phyloP scores from a whole-genome alignment of 2,888 invertebrate genomes.

The Nomada ruficornis region DNA sequence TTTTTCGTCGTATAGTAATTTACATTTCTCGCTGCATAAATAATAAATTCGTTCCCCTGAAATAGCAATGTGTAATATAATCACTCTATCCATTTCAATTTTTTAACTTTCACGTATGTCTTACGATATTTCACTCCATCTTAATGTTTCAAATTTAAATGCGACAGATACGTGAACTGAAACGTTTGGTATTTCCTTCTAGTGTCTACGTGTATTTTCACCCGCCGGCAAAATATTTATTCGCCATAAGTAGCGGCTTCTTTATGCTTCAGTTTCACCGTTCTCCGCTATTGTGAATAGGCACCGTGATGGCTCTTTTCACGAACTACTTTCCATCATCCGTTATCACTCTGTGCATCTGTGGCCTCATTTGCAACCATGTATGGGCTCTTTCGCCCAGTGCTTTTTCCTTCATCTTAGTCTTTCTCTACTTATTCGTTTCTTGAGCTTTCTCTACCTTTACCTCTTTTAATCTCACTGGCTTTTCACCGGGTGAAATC shows the following conservation, averaged over 20 bases:
- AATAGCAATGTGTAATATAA: too few relatives aligned
- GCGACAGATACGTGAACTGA: background rate
- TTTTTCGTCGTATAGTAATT: too few relatives aligned
- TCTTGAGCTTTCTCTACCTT: conserved; percentile 53
- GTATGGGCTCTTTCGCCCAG: conserved; percentile 70
- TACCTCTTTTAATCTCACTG: conserved; percentile 49
- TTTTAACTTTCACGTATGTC: too few relatives aligned
- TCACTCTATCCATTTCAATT: too few relatives aligned
- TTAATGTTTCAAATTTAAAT: background rate
- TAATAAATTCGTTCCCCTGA: too few relatives aligned
- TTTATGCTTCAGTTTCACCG: conserved; percentile 39
- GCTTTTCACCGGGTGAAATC: conserved; percentile 44
- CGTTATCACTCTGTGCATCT: conserved; percentile 79
- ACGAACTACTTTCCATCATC: conserved; percentile 79
- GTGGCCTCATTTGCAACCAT: conserved; percentile 81
- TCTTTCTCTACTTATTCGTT: conserved; percentile 56
- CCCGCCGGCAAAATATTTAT: conserved; percentile 52
- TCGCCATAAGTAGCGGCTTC: conserved; percentile 46
- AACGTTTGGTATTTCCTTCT: conserved; percentile 7
- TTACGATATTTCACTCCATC: too few relatives aligned
- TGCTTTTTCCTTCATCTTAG: conserved; percentile 38
- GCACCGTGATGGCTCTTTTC: conserved; percentile 78
- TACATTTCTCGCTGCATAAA: too few relatives aligned
- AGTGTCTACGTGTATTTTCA: conserved; percentile 22
- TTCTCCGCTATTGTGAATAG: conserved; percentile 58